Evolutionary conservation across 2,888 invertebrate genomes (phyloP), one percentile per base, ranked within the genome.

Genomic region (Coelogynopora nodosa): DNA sequence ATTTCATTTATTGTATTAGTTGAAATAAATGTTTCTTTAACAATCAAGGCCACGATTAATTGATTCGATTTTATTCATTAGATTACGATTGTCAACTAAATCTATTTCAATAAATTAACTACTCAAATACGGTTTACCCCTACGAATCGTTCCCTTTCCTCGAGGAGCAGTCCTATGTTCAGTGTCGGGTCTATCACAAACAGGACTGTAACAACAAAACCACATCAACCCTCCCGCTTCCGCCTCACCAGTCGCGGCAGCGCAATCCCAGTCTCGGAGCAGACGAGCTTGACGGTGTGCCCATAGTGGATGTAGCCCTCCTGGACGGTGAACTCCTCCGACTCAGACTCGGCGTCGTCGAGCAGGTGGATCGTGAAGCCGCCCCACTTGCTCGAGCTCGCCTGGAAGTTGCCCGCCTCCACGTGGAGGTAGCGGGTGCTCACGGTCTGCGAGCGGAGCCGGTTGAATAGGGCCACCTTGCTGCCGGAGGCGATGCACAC

Each of bases 291-390:
- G 30, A 99, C 97, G 0, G 98, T 98, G 85, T 97, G 95, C 2
- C 99, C 99, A 91, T 99, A 99, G 92, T 99, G 98, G 85, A 99
- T 98, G 93, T 98, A 99, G 74, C 98, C 99, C 93, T 98, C 98
- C 88, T 97, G 94, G 0, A 94, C 94, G 83, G 93, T 93, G 93
- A 98, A 99, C 92, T 98, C 98, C 91, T 98, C 98, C 30, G 96
- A 96, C 91, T 99, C 98, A 90, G 96, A 96, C 92, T 98, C 97
- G 92, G 97, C 97, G 91, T 98, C 98, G 92, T 98, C 98, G 90
- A 98, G 91, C 87, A 99, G 93, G 92, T 99, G 99, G 90, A 99
- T 99, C 82, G 98, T 98, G 91, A 99, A 99, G 0, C 99, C 98
- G 88, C 99, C 99, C 99, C 99, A 99, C 92, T 99, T 98, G 0